Percentiles rank a stretch among this genome's conserved stretches.
Evolutionary conservation across 2,113 vertebrate species (phyloP).

Genomic region (Tamias sibiricus): DNA sequence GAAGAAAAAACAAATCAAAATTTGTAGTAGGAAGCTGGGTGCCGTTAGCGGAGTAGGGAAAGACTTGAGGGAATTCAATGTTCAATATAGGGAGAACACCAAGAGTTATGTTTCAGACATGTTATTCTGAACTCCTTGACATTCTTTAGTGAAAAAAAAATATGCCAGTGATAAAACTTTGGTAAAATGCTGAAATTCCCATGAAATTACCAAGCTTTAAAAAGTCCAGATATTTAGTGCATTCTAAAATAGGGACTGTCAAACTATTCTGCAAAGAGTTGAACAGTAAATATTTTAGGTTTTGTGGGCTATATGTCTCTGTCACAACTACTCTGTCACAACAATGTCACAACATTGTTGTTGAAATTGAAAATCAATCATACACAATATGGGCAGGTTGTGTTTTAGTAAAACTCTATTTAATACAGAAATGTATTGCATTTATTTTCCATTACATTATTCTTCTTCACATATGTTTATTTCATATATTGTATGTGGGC

Average conservation of each 20-base stretch:
- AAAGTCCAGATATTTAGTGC: not conserved
- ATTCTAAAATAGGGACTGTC: not conserved
- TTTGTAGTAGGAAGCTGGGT: not conserved
- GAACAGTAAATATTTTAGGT: not conserved
- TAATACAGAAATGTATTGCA: not conserved
- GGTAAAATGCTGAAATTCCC: not conserved
- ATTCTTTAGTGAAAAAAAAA: not conserved
- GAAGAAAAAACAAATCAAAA: not conserved
- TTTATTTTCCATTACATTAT: too few species aligned
- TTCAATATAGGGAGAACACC: not conserved
- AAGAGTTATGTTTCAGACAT: not conserved
- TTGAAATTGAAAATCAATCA: not conserved
- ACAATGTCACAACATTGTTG: rapidly evolving
- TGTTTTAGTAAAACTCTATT: not conserved
- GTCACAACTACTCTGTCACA: not conserved
- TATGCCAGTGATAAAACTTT: not conserved
- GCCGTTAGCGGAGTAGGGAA: not conserved
- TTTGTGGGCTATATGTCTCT: not conserved
- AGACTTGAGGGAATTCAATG: not conserved
- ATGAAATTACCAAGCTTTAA: not conserved
- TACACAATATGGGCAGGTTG: not conserved
- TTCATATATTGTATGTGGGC: too few species aligned
- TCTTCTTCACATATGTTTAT: too few species aligned
- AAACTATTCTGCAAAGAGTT: not conserved
- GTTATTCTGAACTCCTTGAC: not conserved